Conservation (phyloP, 2,113 vertebrate species). For the Menura novaehollandiae region DNA sequence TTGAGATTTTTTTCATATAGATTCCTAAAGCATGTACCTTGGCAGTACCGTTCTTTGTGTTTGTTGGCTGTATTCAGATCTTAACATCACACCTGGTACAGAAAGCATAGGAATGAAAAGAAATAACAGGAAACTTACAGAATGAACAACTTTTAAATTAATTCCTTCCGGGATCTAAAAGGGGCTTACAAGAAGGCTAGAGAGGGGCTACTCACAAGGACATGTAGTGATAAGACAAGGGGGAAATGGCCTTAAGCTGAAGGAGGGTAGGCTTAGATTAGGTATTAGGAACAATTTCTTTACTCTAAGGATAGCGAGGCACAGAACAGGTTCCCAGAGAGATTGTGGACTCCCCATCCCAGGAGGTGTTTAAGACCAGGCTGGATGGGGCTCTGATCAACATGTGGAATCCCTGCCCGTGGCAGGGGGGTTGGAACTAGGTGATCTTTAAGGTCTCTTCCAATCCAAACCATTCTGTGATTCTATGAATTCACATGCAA, state of each 20-base stretch:
- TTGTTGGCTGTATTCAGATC: background rate
- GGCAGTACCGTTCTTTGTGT: background rate
- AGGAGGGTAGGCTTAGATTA: background rate
- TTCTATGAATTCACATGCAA: background rate
- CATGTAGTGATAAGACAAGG: background rate
- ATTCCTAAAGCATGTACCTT: background rate
- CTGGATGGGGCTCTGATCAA: background rate
- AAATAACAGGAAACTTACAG: background rate
- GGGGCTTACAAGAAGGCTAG: background rate
- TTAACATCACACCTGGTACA: background rate
- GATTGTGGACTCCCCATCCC: background rate
- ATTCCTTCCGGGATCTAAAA: background rate
- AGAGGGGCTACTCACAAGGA: background rate
- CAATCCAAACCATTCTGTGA: background rate
- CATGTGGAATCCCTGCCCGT: background rate
- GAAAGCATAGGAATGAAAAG: background rate
- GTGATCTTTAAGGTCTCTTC: background rate
- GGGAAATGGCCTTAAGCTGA: background rate
- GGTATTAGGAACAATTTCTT: background rate
- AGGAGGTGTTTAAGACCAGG: background rate
- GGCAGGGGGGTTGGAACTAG: background rate
- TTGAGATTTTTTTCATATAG: background rate
- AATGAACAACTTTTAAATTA: background rate
- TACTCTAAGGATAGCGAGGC: background rate
- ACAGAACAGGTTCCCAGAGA: background rate